Evolutionary conservation across 2,888 invertebrate genomes (phyloP), one percentile per base, ranked within the genome.

Genomic region (Mactromeris polynyma): DNA sequence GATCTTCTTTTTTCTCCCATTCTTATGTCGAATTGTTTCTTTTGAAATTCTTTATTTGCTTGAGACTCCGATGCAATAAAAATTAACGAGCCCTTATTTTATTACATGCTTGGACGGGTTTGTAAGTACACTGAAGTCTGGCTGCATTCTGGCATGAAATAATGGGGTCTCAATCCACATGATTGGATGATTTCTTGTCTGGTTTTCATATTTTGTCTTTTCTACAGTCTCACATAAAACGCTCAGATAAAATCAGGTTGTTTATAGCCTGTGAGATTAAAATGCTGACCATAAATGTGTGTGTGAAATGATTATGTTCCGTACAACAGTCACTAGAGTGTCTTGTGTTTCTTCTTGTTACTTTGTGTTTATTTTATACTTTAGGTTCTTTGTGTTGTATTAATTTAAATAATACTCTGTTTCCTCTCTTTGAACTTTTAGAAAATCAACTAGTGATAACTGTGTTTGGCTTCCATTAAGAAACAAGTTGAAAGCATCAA

Each of bases 91-190:
- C 73, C 73, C 73, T 73, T 73, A 73, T 40, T 82, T 73, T 83
- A 84, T 84, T 78, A 84, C 77, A 84, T 84, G 84, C 51, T 78
- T 84, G 84, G 54, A 54, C 77, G 51, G 36, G 31, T 84, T 84
- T 78, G 36, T 51, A 77, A 84, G 77, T 84, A 77, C 40, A 77
- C 46, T 78, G 78, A 31, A 54, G 84, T 54, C 84, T 84, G 84
- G 84, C 33, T 42, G 54, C 42, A 73, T 31, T 83, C 83, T 83
- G 64, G 83, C 83, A 83, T 83, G 83, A 69, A 83, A 46, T 83
- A 73, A 83, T 83, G 64, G 38, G 11, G 9, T 33, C 73, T 33
- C 31, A 73, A 19, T 33, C 26, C 17, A 73, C 73, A 73, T 73
- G 73, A 73, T 73, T 33, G 73, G 73, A 26, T 33, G 73, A 31